These are phyloP conservation scores for Tympanuchus pallidicinctus DNA, from an alignment of 2,113 vertebrate genomes.

Conservation along the genomic window DNA sequence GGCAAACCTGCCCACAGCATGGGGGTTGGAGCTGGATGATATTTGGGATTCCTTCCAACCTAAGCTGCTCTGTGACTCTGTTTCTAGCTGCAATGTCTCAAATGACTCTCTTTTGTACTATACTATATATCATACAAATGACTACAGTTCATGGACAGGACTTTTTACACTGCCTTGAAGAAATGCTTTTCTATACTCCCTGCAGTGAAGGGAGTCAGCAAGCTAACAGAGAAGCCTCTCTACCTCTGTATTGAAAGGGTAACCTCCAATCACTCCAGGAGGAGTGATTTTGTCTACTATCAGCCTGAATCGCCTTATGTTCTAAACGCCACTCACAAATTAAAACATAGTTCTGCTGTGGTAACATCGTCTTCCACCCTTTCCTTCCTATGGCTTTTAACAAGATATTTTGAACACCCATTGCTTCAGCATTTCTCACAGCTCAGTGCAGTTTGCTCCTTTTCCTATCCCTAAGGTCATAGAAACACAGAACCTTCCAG, in stretches of 20 bases:
- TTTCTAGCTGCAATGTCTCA: background rate
- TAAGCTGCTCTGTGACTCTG: too few species aligned
- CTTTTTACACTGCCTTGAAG: background rate
- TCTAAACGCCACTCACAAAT: background rate
- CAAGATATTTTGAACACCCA: background rate
- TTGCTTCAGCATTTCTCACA: background rate
- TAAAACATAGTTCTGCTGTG: background rate
- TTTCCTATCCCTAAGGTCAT: background rate
- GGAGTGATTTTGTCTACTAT: background rate
- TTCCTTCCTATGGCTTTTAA: background rate
- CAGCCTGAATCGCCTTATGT: background rate
- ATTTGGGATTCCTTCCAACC: too few species aligned
- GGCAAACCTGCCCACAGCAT: too few species aligned
- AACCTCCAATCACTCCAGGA: background rate
- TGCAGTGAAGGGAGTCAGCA: background rate
- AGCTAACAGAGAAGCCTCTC: background rate
- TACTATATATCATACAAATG: accelerated
- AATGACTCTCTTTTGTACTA: background rate
- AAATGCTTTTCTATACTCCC: background rate
- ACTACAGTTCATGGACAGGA: background rate
- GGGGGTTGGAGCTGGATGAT: too few species aligned
- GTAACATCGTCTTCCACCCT: background rate
- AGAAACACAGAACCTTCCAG: background rate
- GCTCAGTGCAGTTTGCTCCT: background rate
- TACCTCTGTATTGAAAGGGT: background rate